phyloP scores from a whole-genome alignment of 2,888 invertebrate genomes.

The Torymus aiolomorphi region DNA sequence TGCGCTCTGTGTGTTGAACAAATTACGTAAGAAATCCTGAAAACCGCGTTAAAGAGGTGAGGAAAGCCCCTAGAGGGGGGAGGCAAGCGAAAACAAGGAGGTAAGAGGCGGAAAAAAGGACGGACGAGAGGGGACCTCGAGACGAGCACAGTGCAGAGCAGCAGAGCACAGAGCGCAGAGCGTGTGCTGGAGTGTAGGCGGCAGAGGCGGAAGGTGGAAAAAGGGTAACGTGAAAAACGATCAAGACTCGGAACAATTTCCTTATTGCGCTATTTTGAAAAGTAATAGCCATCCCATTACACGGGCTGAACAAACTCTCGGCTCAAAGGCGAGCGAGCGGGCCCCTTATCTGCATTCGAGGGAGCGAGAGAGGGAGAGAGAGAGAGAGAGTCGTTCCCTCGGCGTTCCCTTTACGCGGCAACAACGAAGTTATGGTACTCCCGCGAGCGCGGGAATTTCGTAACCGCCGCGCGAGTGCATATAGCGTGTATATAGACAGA shows the following conservation, averaged over 20 bases:
- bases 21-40: too few relatives aligned
- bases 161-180: not conserved
- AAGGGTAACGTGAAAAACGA: slow-evolving; percentile 41
- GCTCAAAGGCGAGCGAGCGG: slow-evolving; percentile 40
- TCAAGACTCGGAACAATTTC: slow-evolving; percentile 52
- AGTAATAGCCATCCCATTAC: slow-evolving; percentile 57
- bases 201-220: not conserved
- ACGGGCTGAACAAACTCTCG: slow-evolving; percentile 54
- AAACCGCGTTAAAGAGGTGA: too few relatives aligned
- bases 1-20: too few relatives aligned
- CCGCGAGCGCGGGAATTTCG: slow-evolving; percentile 56
- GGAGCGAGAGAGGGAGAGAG: slow-evolving; percentile 37
- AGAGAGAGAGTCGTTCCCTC: slow-evolving; percentile 42
- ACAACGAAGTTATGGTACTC: slow-evolving; percentile 56
- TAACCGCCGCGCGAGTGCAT: slow-evolving; percentile 35
- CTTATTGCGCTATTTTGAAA: slow-evolving; percentile 57
- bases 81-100: too few relatives aligned
- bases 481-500: slow-evolving; percentile 15
- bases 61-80: too few relatives aligned
- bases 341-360: slow-evolving; percentile 56
- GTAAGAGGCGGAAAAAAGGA: too few relatives aligned
- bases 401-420: slow-evolving; percentile 48
- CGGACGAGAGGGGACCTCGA: too few relatives aligned
- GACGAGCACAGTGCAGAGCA: too few relatives aligned
- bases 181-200: too few relatives aligned